Evolutionary conservation across 1,140 invertebrate species (phyloP).

Genomic region (Augochlora pura): DNA sequence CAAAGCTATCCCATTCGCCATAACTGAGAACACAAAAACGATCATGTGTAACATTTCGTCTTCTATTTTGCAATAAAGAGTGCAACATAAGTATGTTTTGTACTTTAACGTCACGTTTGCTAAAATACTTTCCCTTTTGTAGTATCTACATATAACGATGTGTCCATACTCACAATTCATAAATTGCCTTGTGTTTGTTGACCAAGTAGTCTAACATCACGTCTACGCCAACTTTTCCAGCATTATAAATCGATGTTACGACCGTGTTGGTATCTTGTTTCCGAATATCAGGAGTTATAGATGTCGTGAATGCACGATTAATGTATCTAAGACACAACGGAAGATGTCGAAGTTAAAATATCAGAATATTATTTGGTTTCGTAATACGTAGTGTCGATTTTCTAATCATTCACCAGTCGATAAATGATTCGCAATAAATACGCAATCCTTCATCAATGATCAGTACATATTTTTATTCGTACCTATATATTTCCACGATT

Average conservation of each 20-base stretch:
- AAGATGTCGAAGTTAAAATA: neutral
- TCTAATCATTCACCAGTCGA: too few species aligned
- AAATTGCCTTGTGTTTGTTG: conserved; percentile 75
- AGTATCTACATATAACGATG: neutral
- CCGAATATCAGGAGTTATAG: conserved; percentile 15
- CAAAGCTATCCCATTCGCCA: conserved; percentile 59
- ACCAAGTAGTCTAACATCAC: conserved; percentile 80
- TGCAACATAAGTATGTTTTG: neutral
- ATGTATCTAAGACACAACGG: conserved; percentile 1
- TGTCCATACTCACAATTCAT: conserved; percentile 77
- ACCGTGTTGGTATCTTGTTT: conserved; percentile 57
- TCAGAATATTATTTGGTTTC: neutral
- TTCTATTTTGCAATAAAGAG: neutral
- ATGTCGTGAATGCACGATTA: neutral
- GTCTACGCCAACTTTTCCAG: conserved; percentile 78
- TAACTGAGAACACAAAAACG: conserved; percentile 54
- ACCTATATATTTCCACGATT: too few species aligned
- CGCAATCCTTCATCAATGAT: too few species aligned
- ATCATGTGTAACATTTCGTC: conserved; percentile 14
- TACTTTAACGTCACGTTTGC: neutral
- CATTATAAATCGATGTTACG: conserved; percentile 76
- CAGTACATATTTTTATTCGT: too few species aligned
- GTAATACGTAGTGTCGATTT: too few species aligned
- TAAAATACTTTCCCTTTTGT: too few species aligned
- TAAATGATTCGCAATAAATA: too few species aligned